These are phyloP conservation scores for Dendrocincla fuliginosa DNA, from an alignment of 2,797 vertebrate species.

Conservation along the genomic window DNA sequence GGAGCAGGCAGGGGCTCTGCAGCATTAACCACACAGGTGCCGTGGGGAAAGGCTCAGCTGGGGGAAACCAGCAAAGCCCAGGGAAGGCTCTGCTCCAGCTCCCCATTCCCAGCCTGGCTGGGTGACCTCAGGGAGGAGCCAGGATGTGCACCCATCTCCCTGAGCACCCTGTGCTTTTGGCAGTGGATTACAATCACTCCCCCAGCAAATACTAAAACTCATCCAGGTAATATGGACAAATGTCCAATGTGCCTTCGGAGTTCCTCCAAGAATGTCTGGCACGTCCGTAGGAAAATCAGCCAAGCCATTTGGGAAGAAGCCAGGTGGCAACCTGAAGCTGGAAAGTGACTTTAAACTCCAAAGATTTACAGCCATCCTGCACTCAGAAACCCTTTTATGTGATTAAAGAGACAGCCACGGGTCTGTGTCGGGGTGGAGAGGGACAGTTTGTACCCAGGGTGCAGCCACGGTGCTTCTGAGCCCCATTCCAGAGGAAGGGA, in stretches of 20 bases:
- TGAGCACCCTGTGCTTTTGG: fast-evolving
- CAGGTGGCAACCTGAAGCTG: conserved; percentile 7
- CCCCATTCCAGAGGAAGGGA: fast-evolving
- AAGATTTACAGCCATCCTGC: neutral
- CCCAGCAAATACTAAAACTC: fast-evolving
- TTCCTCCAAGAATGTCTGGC: neutral
- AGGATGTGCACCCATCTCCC: neutral
- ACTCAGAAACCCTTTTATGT: neutral
- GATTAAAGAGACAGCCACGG: neutral
- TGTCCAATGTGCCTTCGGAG: fast-evolving
- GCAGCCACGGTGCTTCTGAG: fast-evolving
- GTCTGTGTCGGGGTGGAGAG: fast-evolving
- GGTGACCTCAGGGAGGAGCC: fast-evolving
- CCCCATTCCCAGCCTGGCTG: neutral
- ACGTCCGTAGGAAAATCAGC: neutral
- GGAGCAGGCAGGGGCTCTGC: neutral
- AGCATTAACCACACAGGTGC: fast-evolving
- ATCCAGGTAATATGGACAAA: neutral
- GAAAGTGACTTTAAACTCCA: neutral
- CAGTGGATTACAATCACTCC: fast-evolving
- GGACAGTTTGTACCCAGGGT: neutral
- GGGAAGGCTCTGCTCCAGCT: neutral
- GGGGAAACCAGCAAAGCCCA: neutral
- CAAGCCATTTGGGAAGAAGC: neutral
- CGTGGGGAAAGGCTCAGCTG: neutral